phyloP scores from a whole-genome alignment of 2,113 vertebrate species.

The Vidua macroura region DNA sequence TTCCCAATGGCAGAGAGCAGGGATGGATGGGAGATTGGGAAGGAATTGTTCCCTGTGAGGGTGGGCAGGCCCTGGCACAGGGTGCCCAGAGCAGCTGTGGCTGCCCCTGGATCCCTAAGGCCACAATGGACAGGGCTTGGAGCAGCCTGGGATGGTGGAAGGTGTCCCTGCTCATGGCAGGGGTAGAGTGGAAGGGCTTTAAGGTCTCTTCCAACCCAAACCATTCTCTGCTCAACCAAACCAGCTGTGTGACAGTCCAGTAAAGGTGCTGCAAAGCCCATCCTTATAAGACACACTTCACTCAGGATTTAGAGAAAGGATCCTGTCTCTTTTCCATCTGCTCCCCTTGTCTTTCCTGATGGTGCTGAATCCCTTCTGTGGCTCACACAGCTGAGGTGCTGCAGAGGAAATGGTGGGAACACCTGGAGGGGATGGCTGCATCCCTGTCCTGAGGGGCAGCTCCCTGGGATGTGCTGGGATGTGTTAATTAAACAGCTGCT shows the following conservation, averaged over 20 bases:
- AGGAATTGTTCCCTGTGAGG: not conserved
- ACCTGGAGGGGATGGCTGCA: fast-evolving
- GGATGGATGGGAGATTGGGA: not conserved
- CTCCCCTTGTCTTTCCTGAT: not conserved
- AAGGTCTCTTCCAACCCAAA: not conserved
- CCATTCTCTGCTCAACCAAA: not conserved
- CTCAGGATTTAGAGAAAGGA: not conserved
- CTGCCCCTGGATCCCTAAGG: not conserved
- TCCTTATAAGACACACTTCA: fast-evolving
- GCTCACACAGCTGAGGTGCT: not conserved
- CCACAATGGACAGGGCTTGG: not conserved
- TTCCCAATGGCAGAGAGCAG: not conserved
- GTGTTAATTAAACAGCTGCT: fast-evolving
- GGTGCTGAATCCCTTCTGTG: not conserved
- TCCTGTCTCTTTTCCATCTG: not conserved
- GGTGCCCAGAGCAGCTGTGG: not conserved
- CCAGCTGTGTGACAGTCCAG: fast-evolving
- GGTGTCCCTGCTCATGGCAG: not conserved
- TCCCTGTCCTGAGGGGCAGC: not conserved
- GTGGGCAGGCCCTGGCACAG: not conserved
- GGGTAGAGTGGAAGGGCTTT: fast-evolving
- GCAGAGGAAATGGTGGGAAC: not conserved
- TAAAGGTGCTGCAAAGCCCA: not conserved
- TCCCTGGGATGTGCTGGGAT: fast-evolving
- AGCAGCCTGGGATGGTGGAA: fast-evolving